Conservation (phyloP, 92 coral and sea anemone genomes). For the Parazoanthus swiftii region DNA sequence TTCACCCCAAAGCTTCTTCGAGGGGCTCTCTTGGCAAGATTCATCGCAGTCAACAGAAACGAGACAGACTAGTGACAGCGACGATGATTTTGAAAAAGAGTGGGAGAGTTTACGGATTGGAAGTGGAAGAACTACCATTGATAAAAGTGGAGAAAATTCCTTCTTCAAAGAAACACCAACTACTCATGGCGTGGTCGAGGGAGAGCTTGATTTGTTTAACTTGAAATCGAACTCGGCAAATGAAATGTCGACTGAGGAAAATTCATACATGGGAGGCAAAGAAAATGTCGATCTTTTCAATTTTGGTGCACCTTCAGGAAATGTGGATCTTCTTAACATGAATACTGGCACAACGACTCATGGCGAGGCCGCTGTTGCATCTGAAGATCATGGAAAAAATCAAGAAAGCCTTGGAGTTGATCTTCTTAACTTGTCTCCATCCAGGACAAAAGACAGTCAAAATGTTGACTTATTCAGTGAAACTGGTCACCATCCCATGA, state of each 20-base stretch:
- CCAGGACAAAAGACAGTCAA: constrained; percentile 65
- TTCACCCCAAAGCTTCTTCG: constrained; percentile 14
- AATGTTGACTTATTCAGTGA: constrained; percentile 82
- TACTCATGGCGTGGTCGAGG: constrained; percentile 21
- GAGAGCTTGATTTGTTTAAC: constrained; percentile 68
- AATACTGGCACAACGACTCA: constrained; percentile 11
- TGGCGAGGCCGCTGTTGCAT: constrained; percentile 65
- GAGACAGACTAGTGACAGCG: constrained; percentile 58
- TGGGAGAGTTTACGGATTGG: constrained; percentile 53
- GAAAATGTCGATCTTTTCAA: constrained; percentile 48
- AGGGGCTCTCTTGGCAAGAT: constrained; percentile 33
- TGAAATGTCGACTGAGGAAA: constrained; percentile 12
- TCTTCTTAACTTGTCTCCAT: constrained; percentile 29
- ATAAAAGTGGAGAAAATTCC: constrained; percentile 49
- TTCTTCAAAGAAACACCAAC: constrained; percentile 71
- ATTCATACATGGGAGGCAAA: neutral
- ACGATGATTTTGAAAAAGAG: constrained; percentile 73
- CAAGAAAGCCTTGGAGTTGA: constrained; percentile 35
- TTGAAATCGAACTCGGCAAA: constrained; percentile 39
- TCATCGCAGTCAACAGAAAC: constrained; percentile 18
- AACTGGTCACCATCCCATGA: constrained; percentile 57
- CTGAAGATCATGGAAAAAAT: constrained; percentile 48
- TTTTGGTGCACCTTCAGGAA: constrained; percentile 38
- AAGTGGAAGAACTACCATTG: constrained; percentile 18
- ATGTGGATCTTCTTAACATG: constrained; percentile 24